Evolutionary conservation across 2,113 vertebrate genomes (phyloP).

Genomic region (Spilogale gracilis): DNA sequence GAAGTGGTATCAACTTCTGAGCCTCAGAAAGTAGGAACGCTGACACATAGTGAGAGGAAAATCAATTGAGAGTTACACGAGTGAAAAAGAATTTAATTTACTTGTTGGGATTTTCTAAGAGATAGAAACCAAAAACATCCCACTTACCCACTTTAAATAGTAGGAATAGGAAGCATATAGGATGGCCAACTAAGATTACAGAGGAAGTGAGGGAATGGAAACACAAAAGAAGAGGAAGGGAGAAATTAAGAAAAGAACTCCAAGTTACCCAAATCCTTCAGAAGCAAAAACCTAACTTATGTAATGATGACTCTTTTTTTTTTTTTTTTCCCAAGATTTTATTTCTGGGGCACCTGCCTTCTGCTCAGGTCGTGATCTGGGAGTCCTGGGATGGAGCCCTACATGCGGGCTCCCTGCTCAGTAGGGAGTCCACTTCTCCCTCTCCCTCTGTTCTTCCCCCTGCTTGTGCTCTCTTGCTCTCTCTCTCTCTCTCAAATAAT

Average conservation of each 20-base stretch:
- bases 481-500: no score
- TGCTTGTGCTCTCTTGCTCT: no score
- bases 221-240: slow-evolving; percentile 8
- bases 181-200: neutral
- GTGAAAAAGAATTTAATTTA: slow-evolving; percentile 72
- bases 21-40: slow-evolving; percentile 55
- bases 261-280: neutral
- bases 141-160: slow-evolving; percentile 48
- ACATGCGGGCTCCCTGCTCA: no score
- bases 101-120: slow-evolving; percentile 61
- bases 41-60: slow-evolving; percentile 61
- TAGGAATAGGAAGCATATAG: slow-evolving; percentile 55
- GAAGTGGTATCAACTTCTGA: slow-evolving; percentile 46
- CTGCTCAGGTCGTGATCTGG: neutral
- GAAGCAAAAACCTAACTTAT: neutral
- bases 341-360: neutral
- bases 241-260: neutral
- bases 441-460: no score
- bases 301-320: neutral
- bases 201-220: slow-evolving; percentile 32
- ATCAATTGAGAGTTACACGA: slow-evolving; percentile 65
- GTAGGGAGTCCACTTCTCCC: no score
- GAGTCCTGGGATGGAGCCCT: no score
- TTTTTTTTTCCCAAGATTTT: neutral
- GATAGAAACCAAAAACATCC: slow-evolving; percentile 70